Conservation (phyloP, 92 coral and sea anemone species). For the Paramuricea clavata region DNA sequence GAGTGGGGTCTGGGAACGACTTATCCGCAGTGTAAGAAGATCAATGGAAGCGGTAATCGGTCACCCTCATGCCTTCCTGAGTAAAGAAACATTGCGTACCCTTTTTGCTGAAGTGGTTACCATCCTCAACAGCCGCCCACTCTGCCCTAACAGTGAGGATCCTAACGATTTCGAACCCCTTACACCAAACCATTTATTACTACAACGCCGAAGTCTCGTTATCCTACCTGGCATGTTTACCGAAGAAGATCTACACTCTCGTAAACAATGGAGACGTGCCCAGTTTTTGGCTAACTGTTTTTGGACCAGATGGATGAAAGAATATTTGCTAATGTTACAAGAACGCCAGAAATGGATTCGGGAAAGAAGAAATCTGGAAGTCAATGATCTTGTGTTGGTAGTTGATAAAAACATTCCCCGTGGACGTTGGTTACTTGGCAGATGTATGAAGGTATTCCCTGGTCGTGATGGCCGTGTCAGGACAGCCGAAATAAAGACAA, state of each 20-base stretch:
- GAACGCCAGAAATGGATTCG: slow-evolving; percentile 65
- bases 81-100: slow-evolving; percentile 6
- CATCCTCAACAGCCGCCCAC: slow-evolving; percentile 75
- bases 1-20: slow-evolving; percentile 77
- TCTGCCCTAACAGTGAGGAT: slow-evolving; percentile 69
- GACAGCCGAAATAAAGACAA: slow-evolving; percentile 64
- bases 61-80: slow-evolving; percentile 53
- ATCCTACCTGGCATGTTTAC: slow-evolving; percentile 68
- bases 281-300: slow-evolving; percentile 71
- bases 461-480: slow-evolving; percentile 61
- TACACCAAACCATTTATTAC: slow-evolving; percentile 71
- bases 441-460: slow-evolving; percentile 5
- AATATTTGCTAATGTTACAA: slow-evolving; percentile 66
- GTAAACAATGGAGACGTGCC: slow-evolving; percentile 68
- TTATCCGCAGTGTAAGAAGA: slow-evolving; percentile 70
- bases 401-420: slow-evolving; percentile 42
- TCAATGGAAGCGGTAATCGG: slow-evolving; percentile 70
- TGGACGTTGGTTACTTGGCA: slow-evolving; percentile 62
- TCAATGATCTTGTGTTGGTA: slow-evolving; percentile 65
- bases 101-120: slow-evolving; percentile 49
- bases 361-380: slow-evolving; percentile 42
- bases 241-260: slow-evolving; percentile 58
- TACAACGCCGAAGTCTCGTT: slow-evolving; percentile 67
- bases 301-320: slow-evolving; percentile 74
- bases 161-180: slow-evolving; percentile 73